Base-by-base conservation (phyloP, 1,140 invertebrate species). In the Drosophila jambulina region DNA sequence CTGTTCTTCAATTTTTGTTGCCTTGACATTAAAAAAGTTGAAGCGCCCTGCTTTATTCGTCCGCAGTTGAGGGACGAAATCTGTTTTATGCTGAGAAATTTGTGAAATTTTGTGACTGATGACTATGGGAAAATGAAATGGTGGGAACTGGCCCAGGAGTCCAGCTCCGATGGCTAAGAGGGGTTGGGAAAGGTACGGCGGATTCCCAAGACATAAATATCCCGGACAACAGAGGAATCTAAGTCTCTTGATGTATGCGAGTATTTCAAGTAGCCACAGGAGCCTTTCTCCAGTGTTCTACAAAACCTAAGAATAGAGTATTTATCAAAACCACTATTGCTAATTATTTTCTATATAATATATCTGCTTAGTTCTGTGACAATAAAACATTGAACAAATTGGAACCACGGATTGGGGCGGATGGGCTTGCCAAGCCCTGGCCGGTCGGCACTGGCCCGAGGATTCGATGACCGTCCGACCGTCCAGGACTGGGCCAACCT, bases 81-180 rank as follows among this genome's bases (percentile, higher is more conserved):
- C 86, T 84, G 84, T 83, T 87, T 87, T 88, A 84, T 87, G 84
- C 74, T 58, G 63, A 49, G 80, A 49, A 88, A 87, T 87, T 87
- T 80, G 64, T 82, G 71, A 68, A 79, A 87, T 83, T 87, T 71
- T 80, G 80, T 88, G 77, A 88, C 71, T 82, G 83, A 87, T 87
- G 80, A 67, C 61, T 43, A 45, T 54, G 42, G 49, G 72, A 49
- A 54, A 71, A 56, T 64, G 61, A 54, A 58, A 59, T 46, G 40
- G 45, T 54, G 40, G 48, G 36, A 40, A 27, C 3, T 46, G 58
- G 38, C 65, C 29, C 19, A 34, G 25, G 36, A 57, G 51, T 38
- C 15, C 45, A 51, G 56, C 46, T 38, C 13, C 54, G 42, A 38
- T 23, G 29, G 56, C 36, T 17, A 21, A 27, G 15, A 34, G 42